phyloP scores from a whole-genome alignment of 2,888 invertebrate species.

The Spicauda simplicius region DNA sequence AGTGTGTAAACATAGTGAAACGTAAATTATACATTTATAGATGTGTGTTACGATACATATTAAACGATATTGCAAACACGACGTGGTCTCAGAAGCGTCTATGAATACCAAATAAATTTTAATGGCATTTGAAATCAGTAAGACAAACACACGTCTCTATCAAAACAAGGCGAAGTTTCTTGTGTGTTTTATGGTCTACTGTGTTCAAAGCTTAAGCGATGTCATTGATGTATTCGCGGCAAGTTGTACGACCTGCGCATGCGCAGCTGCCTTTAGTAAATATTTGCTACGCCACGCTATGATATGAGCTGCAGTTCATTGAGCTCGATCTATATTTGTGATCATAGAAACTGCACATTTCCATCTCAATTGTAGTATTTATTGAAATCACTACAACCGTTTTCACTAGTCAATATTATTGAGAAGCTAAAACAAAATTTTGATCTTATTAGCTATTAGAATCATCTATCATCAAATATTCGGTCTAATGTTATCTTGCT shows the following conservation, averaged over 20 bases:
- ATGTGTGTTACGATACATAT: no score
- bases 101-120: constrained; percentile 32
- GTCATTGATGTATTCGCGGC: constrained; percentile 66
- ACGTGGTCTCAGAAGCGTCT: background rate
- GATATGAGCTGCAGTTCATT: constrained; percentile 68
- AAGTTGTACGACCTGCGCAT: constrained; percentile 50
- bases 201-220: constrained; percentile 41
- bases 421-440: background rate
- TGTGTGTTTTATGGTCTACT: constrained; percentile 45
- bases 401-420: constrained; percentile 15
- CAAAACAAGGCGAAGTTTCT: constrained; percentile 27
- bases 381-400: constrained; percentile 30
- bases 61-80: no score
- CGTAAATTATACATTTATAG: no score
- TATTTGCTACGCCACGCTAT: constrained; percentile 62
- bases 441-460: no score
- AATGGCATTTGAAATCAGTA: constrained; percentile 22
- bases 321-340: constrained; percentile 73
- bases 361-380: constrained; percentile 42
- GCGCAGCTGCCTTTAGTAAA: constrained; percentile 69
- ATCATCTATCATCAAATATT: no score
- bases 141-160: constrained; percentile 25
- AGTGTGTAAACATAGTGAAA: no score
- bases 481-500: no score
- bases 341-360: constrained; percentile 61